phyloP scores from a whole-genome alignment of 1,140 invertebrate genomes.

The Euura lappo region DNA sequence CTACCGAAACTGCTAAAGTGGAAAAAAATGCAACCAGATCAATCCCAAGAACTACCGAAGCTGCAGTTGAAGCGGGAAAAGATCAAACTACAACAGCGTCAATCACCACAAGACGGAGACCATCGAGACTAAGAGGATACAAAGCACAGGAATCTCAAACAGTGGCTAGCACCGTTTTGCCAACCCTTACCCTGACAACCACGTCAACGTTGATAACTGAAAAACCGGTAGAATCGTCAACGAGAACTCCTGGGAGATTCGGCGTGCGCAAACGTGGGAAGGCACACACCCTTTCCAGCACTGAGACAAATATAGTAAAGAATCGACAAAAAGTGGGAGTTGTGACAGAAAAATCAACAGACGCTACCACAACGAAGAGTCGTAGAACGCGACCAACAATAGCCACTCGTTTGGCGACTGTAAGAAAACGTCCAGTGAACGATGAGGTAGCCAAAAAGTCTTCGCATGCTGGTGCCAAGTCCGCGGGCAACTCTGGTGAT shows the following conservation, averaged over 20 bases:
- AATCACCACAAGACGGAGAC: not conserved
- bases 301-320: not conserved
- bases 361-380: conserved; percentile 13
- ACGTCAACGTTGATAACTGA: not conserved
- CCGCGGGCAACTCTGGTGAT: not conserved
- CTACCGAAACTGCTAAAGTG: too few relatives aligned
- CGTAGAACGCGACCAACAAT: conserved; percentile 2
- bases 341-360: conserved; percentile 17
- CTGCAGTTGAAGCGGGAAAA: not conserved
- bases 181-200: not conserved
- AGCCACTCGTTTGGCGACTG: conserved; percentile 1
- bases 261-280: not conserved
- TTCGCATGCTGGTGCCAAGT: not conserved
- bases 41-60: too few relatives aligned
- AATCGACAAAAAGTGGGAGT: not conserved
- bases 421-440: not conserved
- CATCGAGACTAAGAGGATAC: not conserved
- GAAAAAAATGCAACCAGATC: too few relatives aligned
- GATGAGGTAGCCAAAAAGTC: not conserved
- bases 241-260: not conserved
- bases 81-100: not conserved
- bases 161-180: not conserved
- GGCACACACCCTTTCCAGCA: not conserved
- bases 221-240: not conserved
- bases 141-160: not conserved